A percentile compares a stretch with the other conserved stretches of the same genome.
Conservation (phyloP, 1,140 invertebrate species). For the Nasonia giraulti region DNA sequence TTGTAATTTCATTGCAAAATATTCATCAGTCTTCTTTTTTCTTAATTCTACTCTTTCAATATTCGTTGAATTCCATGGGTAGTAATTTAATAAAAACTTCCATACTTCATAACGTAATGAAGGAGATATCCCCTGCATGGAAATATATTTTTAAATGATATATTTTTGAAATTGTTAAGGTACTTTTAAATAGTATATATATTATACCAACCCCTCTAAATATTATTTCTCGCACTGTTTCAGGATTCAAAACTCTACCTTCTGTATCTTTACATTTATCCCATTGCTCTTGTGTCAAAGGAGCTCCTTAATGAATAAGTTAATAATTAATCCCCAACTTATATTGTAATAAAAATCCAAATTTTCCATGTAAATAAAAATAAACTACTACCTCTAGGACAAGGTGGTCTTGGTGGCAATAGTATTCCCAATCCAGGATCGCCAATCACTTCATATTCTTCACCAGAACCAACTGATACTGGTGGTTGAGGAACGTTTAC, state of each 20-base stretch:
- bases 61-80: conserved; percentile 87
- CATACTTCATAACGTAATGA: conserved; percentile 90
- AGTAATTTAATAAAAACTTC: conserved; percentile 96
- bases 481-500: conserved; percentile 65
- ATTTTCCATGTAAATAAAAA: conserved; percentile 15
- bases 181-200: conserved; percentile 11
- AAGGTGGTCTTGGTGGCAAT: conserved; percentile 76
- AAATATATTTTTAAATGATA: conserved; percentile 37
- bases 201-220: conserved; percentile 87
- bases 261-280: conserved; percentile 83
- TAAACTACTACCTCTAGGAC: conserved; percentile 64
- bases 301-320: conserved; percentile 75
- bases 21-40: conserved; percentile 88
- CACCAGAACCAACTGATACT: conserved; percentile 71
- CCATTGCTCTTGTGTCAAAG: conserved; percentile 88
- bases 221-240: conserved; percentile 85
- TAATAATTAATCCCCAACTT: conserved; percentile 35
- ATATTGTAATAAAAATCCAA: conserved; percentile 56
- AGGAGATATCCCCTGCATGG: conserved; percentile 79
- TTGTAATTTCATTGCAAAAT: conserved; percentile 96
- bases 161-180: conserved; percentile 2
- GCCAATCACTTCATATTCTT: conserved; percentile 83
- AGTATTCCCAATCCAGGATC: conserved; percentile 71
- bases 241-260: conserved; percentile 83
- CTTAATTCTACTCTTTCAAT: conserved; percentile 81